phyloP scores from a whole-genome alignment of 2,888 invertebrate genomes.

The Seira musarum region DNA sequence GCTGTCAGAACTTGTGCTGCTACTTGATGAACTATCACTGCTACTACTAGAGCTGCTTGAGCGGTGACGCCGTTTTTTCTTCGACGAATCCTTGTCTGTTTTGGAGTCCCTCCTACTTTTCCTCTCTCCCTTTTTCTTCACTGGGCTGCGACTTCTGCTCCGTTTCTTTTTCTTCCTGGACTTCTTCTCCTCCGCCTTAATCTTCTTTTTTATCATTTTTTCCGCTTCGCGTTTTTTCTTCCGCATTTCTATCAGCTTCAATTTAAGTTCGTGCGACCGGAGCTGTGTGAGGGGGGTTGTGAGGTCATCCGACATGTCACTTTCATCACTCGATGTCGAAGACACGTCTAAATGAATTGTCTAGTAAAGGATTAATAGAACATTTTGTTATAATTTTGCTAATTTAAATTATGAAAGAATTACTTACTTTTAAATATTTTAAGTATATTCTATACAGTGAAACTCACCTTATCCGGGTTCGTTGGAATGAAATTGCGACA shows the following conservation, averaged over 20 bases:
- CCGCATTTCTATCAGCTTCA: conserved; percentile 64
- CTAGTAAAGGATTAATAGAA: no score
- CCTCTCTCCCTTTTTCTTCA: conserved; percentile 26
- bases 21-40: conserved; percentile 2
- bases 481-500: conserved; percentile 95
- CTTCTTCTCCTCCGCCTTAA: conserved; percentile 71
- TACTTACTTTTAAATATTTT: not conserved
- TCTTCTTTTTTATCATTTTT: conserved; percentile 72
- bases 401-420: not conserved
- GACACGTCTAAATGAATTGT: conserved; percentile 87
- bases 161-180: conserved; percentile 67
- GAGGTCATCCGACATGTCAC: conserved; percentile 86
- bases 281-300: conserved; percentile 87
- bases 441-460: not conserved
- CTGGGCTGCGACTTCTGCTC: conserved; percentile 16
- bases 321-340: conserved; percentile 94
- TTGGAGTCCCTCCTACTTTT: conserved; percentile 20
- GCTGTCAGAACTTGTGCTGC: not conserved
- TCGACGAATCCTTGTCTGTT: conserved; percentile 7
- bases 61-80: conserved; percentile 8
- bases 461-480: conserved; percentile 91
- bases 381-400: no score
- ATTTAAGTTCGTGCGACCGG: conserved; percentile 81
- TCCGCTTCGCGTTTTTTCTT: conserved; percentile 49
- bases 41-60: conserved; percentile 26